Conservation (phyloP, 1,140 invertebrate species). For the Plectus sambesii region DNA sequence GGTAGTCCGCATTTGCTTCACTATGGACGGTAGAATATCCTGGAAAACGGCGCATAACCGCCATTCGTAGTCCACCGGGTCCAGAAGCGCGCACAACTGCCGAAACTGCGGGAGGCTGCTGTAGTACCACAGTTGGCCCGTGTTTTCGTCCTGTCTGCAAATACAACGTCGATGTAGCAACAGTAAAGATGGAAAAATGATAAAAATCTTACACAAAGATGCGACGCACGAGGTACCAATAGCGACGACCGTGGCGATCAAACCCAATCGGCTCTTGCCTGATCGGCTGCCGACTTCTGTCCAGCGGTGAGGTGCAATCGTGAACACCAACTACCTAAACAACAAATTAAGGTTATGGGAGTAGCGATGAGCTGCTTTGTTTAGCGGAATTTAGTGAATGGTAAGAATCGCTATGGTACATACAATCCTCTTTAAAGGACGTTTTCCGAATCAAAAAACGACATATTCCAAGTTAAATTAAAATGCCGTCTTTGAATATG, state of each 20-base stretch:
- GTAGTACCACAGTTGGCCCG: conserved; percentile 28
- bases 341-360: no score
- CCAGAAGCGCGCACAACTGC: conserved; percentile 20
- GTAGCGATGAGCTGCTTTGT: no score
- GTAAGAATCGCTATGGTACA: no score
- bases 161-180: background rate
- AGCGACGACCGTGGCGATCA: conserved; percentile 30
- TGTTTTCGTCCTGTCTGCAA: conserved; percentile 24
- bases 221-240: conserved; percentile 30
- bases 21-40: conserved; percentile 14
- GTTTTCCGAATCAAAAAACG: no score
- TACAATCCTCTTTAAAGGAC: no score
- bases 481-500: no score
- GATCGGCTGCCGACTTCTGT: background rate
- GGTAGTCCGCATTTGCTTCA: no score
- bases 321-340: conserved; percentile 22
- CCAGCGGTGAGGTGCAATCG: conserved; percentile 22
- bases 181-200: conserved; percentile 1
- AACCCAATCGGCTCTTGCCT: conserved; percentile 20
- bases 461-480: no score
- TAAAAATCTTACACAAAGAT: conserved; percentile 34
- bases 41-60: conserved; percentile 15
- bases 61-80: conserved; percentile 21
- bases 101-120: conserved; percentile 29
- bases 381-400: no score